Conservation (phyloP, 2,797 vertebrate species). For the Pagetopsis macropterus region DNA sequence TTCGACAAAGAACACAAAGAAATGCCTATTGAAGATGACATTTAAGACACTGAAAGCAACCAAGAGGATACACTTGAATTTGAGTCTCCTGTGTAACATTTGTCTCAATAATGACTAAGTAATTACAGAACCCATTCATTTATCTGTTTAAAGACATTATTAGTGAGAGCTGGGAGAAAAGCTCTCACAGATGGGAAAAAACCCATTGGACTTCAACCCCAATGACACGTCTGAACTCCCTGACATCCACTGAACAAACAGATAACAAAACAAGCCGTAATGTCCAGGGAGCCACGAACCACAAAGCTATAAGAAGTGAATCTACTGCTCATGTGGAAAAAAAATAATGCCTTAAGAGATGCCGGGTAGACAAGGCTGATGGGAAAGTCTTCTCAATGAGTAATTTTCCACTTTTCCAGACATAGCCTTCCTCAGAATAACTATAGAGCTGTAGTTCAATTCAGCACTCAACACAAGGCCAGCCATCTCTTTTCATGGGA, state of each 20-base stretch:
- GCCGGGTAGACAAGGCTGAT: slow-evolving; percentile 34
- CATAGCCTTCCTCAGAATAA: slow-evolving; percentile 42
- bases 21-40: background rate
- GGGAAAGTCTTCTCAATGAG: slow-evolving; percentile 49
- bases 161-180: background rate
- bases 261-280: slow-evolving; percentile 36
- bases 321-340: slow-evolving; percentile 25
- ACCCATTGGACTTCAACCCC: background rate
- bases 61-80: slow-evolving; percentile 8
- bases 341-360: slow-evolving; percentile 15
- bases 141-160: background rate
- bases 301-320: slow-evolving; percentile 33
- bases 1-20: background rate
- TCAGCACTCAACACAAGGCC: slow-evolving; percentile 54
- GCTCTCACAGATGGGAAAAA: background rate
- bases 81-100: slow-evolving; percentile 2
- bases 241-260: slow-evolving; percentile 16
- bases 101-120: slow-evolving; percentile 11
- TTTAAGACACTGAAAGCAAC: background rate
- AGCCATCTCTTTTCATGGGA: slow-evolving; percentile 43
- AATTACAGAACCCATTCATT: slow-evolving; percentile 19
- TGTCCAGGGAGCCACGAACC: slow-evolving; percentile 28
- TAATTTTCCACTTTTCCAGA: slow-evolving; percentile 52
- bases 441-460: slow-evolving; percentile 44
- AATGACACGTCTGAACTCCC: background rate